Base-by-base conservation (phyloP, 2,888 invertebrate genomes). In the Neelides folsomi region DNA sequence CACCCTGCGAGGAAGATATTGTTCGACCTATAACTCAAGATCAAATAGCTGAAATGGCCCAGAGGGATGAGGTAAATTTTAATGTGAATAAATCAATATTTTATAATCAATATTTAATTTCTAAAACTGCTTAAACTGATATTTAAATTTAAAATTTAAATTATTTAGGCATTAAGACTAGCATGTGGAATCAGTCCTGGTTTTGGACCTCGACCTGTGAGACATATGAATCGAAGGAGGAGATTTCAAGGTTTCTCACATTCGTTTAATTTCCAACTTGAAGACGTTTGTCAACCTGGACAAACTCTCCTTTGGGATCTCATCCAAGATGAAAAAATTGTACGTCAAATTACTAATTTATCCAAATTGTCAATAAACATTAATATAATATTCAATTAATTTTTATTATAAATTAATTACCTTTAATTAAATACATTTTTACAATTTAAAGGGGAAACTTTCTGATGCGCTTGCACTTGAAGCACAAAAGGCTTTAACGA, bases 291-390 rank as follows among this genome's bases (percentile, higher is more conserved):
- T 69, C 82, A 86, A 64, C 86, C 88, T 39, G 93, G 93, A 1
- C 87, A 86, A 69, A 94, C 93, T 6, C 73, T 94, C 57, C 77
- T 94, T 1, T 94, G 93, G 93, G 93, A 94, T 73, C 74, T 94
- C 57, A 74, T 94, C 59, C 92, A 92, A 71, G 92, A 93, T 70
- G 85, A 86, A 65, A 83, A 82, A 73, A 88, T 89, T 69, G 83
- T 83, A 73, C 78, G 80, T 75, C 59, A 18, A n/a, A 41, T 51
- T 18, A 12, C 42, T 46, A 15, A 5, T 45, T 8, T 45, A 13
- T 44, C 20, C n/a, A 20, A 16, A 9, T 5, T 27, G n/a, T n/a
- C n/a, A 38, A 27, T 40, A 9, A 19, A 43, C 18, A 37, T 42
- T 19, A n/a, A n/a, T n/a, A n/a, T n/a, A n/a, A n/a, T n/a, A n/a